Percentiles rank a stretch among this genome's conserved stretches.
phyloP scores from a whole-genome alignment of 2,113 vertebrate genomes.

The Mormyrus lacerda region DNA sequence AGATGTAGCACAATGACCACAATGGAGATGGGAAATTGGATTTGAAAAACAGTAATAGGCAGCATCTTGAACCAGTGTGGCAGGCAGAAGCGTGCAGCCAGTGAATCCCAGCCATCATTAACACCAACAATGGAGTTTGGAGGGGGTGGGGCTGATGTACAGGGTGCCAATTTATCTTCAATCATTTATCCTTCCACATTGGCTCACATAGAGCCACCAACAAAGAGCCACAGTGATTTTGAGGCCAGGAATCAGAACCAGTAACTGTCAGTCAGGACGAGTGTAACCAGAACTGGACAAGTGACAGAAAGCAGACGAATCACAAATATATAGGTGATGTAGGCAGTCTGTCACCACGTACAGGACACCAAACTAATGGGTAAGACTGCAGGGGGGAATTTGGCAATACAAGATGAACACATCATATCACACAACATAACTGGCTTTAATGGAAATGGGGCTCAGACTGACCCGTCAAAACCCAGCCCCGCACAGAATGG shows the following conservation, averaged over 20 bases:
- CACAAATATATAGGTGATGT: neutral
- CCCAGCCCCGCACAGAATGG: neutral
- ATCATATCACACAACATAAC: neutral
- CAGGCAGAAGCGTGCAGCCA: constrained; percentile 11
- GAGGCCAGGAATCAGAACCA: neutral
- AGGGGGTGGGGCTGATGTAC: neutral
- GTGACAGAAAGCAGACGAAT: neutral
- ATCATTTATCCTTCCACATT: neutral
- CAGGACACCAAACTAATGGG: neutral
- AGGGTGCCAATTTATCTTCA: neutral
- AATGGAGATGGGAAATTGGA: constrained; percentile 35
- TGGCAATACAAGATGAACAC: neutral
- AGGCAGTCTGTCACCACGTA: neutral
- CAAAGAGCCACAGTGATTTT: neutral
- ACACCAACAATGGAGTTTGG: constrained; percentile 22
- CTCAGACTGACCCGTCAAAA: neutral
- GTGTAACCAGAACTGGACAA: neutral
- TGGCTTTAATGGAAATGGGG: neutral
- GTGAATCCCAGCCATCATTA: constrained; percentile 21
- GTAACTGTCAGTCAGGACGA: neutral
- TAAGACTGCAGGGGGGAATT: neutral
- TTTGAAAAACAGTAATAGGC: constrained; percentile 32
- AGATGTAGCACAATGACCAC: constrained; percentile 17
- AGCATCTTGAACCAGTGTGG: constrained; percentile 25
- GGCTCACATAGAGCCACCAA: neutral